These are phyloP conservation scores for Panagrolaimus sp. DNA, from an alignment of 1,140 invertebrate genomes.

Conservation along the genomic window DNA sequence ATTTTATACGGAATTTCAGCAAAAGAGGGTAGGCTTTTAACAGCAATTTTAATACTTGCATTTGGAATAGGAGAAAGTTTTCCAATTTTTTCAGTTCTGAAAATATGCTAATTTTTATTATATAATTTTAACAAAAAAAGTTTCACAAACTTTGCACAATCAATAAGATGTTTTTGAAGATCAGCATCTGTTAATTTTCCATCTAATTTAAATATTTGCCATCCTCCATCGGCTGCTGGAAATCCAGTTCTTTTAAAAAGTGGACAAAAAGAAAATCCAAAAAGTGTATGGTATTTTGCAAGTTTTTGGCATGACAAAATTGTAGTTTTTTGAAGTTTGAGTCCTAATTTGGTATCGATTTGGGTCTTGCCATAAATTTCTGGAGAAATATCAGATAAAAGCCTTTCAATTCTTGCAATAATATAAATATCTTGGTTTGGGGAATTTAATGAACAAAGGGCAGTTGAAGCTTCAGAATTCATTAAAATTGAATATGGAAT, in stretches of 20 bases:
- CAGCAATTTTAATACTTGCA: conserved; percentile 29
- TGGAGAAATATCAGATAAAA: conserved; percentile 37
- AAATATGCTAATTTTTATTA: conserved; percentile 18
- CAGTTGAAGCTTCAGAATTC: not conserved
- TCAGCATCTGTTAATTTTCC: not conserved
- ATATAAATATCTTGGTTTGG: conserved; percentile 35
- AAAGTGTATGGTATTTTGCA: conserved; percentile 35
- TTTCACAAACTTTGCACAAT: not conserved
- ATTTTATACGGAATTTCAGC: conserved; percentile 6
- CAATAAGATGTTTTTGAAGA: conserved; percentile 9
- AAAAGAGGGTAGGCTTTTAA: not conserved
- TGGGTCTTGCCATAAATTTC: conserved; percentile 35
- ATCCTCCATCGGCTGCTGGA: not conserved
- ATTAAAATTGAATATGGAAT: conserved; percentile 16
- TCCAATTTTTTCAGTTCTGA: conserved; percentile 40
- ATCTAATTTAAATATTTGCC: conserved; percentile 6
- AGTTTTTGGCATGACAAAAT: conserved; percentile 22
- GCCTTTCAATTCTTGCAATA: conserved; percentile 33
- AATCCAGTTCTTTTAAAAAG: conserved; percentile 20
- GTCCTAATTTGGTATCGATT: conserved; percentile 28
- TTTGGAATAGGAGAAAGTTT: conserved; percentile 34
- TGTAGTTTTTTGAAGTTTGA: conserved; percentile 37
- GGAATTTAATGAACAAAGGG: conserved; percentile 34
- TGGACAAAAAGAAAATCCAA: conserved; percentile 39
- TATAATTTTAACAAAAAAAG: not conserved